Conservation (phyloP, 2,113 vertebrate species). For the Embiotoca jacksoni region DNA sequence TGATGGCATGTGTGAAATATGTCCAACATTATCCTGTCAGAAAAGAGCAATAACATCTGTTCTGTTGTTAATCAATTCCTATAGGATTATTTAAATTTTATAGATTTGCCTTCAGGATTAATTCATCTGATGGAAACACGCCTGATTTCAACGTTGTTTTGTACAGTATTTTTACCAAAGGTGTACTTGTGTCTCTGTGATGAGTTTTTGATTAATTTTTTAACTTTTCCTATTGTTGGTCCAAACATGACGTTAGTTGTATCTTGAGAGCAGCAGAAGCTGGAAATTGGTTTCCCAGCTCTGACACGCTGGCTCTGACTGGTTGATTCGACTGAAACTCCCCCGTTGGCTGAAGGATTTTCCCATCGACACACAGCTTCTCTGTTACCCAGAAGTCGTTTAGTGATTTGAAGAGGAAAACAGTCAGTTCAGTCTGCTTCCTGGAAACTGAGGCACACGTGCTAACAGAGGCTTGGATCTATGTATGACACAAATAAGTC, state of each 20-base stretch:
- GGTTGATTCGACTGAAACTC: constrained; percentile 9
- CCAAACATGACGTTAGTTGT: neutral
- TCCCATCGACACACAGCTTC: neutral
- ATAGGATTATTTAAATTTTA: constrained; percentile 16
- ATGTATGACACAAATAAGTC: too few relatives aligned
- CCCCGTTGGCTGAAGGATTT: neutral
- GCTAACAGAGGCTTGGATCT: neutral
- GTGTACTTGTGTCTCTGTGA: neutral
- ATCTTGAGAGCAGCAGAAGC: neutral
- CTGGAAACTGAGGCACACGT: neutral
- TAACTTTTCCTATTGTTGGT: neutral
- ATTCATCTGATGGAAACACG: constrained; percentile 11
- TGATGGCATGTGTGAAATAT: neutral
- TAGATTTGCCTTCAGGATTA: constrained; percentile 15
- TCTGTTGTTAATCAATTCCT: constrained; percentile 26
- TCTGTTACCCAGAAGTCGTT: constrained; percentile 13
- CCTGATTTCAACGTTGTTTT: neutral
- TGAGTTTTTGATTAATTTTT: neutral
- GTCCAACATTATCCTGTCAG: constrained; percentile 1
- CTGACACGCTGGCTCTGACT: neutral
- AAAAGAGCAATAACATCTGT: constrained; percentile 45
- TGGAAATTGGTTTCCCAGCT: neutral
- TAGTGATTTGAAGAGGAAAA: constrained; percentile 12
- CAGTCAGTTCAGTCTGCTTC: neutral
- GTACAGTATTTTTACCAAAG: neutral